Evolutionary conservation across 2,888 invertebrate species (phyloP).

Genomic region (Thera obeliscata): DNA sequence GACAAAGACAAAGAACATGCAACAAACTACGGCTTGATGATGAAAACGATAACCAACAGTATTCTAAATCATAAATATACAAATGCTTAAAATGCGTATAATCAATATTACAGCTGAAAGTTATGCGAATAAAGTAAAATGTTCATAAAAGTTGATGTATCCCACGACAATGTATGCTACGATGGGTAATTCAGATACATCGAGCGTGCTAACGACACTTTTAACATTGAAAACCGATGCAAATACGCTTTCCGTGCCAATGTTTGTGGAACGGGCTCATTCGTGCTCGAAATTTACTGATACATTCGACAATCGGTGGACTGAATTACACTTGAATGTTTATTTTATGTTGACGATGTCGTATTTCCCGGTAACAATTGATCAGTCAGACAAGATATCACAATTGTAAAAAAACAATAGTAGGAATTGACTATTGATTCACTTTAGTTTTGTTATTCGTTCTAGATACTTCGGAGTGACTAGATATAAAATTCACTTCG

Average conservation of each 20-base stretch:
- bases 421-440: neutral
- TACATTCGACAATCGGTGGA: conserved; percentile 12
- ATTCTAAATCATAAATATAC: neutral
- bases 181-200: conserved; percentile 22
- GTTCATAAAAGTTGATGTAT: neutral
- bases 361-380: neutral
- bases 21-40: conserved; percentile 3
- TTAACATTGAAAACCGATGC: conserved; percentile 28
- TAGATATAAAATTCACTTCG: conserved; percentile 25
- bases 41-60: neutral
- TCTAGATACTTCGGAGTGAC: neutral
- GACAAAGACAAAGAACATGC: too few relatives aligned
- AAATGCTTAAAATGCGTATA: neutral
- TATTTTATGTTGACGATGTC: conserved; percentile 3
- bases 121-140: neutral
- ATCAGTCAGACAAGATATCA: neutral
- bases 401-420: neutral
- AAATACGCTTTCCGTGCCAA: conserved; percentile 39
- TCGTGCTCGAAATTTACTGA: conserved; percentile 18
- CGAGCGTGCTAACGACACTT: conserved; percentile 23
- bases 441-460: neutral
- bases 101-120: neutral
- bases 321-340: neutral
- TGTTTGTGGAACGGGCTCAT: conserved; percentile 26
- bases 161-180: neutral